These are phyloP conservation scores for Tanytarsus gracilentus DNA, from an alignment of 2,888 invertebrate genomes.

Conservation along the genomic window DNA sequence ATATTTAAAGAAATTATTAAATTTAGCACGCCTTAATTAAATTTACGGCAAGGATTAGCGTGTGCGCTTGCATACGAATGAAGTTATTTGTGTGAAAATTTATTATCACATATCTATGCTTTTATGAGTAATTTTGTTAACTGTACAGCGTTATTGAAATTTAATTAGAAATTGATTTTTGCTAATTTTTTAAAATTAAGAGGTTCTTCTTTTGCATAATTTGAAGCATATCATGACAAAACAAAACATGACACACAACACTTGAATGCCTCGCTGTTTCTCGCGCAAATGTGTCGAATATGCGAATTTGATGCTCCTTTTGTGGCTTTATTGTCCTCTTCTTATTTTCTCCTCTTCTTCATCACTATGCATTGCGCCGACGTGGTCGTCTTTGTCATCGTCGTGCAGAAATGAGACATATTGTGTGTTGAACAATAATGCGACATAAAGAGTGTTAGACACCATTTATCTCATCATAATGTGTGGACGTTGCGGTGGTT, in stretches of 20 bases:
- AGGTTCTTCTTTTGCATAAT: too few relatives aligned
- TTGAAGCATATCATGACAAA: too few relatives aligned
- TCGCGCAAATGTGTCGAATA: constrained; percentile 2
- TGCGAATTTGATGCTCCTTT: constrained; percentile 9
- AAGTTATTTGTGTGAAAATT: neutral
- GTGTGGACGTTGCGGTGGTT: neutral
- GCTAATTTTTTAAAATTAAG: too few relatives aligned
- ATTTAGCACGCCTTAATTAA: neutral
- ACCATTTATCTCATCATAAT: constrained; percentile 24
- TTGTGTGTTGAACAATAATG: constrained; percentile 10
- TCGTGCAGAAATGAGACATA: constrained; percentile 1
- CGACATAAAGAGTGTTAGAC: constrained; percentile 21
- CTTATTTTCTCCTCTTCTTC: neutral
- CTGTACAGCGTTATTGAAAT: neutral
- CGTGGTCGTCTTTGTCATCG: neutral
- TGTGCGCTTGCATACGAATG: neutral
- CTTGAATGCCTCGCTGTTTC: neutral
- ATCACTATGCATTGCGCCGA: neutral
- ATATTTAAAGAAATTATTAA: constrained; percentile 1
- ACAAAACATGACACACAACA: too few relatives aligned
- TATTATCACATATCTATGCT: neutral
- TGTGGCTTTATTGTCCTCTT: neutral
- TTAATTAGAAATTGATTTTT: too few relatives aligned
- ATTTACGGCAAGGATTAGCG: constrained; percentile 2
- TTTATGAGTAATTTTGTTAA: neutral